A percentile compares a stretch with the other conserved stretches of the same genome.
These are phyloP conservation scores for Leptinotarsa tumamoca DNA, from an alignment of 2,888 invertebrate genomes.

Conservation along the genomic window DNA sequence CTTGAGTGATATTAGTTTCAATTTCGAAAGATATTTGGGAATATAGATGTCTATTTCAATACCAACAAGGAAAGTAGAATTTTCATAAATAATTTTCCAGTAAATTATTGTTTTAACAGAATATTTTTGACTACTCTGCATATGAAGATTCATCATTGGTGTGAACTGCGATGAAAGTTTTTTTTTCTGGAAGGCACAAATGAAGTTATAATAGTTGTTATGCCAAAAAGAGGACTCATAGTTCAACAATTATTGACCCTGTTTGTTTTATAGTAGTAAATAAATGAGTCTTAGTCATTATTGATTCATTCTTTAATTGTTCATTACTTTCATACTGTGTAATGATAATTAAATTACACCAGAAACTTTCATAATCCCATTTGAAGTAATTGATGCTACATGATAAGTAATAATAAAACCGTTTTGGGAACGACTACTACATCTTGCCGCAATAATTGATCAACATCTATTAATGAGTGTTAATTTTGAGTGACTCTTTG, in stretches of 20 bases:
- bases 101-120: too few species aligned
- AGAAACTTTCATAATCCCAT: constrained; percentile 1
- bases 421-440: neutral
- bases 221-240: too few species aligned
- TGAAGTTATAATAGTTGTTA: too few species aligned
- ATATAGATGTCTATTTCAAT: too few species aligned
- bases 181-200: too few species aligned
- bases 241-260: neutral
- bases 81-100: too few species aligned
- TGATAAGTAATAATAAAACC: constrained; percentile 5
- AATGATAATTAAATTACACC: neutral
- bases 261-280: neutral
- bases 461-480: constrained; percentile 20
- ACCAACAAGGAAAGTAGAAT: too few species aligned
- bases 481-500: constrained; percentile 18
- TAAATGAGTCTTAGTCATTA: neutral
- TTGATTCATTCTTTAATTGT: neutral
- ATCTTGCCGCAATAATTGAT: constrained; percentile 9
- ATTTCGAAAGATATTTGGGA: too few species aligned
- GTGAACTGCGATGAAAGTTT: too few species aligned
- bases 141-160: too few species aligned
- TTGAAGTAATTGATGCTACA: constrained; percentile 7
- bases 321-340: neutral
- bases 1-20: too few species aligned
- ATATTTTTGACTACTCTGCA: too few species aligned